Conservation (phyloP, 2,888 invertebrate species). For the Leucoptera coffeella region DNA sequence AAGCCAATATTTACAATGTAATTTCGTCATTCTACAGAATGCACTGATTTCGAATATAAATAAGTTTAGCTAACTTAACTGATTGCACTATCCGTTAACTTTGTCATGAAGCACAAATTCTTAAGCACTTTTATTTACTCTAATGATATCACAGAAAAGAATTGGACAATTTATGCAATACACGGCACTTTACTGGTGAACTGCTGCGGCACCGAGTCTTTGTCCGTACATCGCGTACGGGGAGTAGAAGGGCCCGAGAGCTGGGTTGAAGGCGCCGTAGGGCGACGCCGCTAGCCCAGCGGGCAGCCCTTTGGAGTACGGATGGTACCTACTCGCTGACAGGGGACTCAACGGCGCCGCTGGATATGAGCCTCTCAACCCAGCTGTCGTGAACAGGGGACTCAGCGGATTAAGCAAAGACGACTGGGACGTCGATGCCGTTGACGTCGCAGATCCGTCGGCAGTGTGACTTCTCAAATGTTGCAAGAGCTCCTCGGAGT, state of each 20-base stretch:
- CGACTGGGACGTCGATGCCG: conserved; percentile 52
- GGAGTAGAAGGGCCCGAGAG: conserved; percentile 79
- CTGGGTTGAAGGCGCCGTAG: conserved; percentile 75
- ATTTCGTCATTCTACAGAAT: too few species aligned
- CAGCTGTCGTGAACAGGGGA: conserved; percentile 69
- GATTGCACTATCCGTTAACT: conserved; percentile 51
- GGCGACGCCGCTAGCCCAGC: conserved; percentile 66
- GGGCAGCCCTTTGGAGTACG: conserved; percentile 77
- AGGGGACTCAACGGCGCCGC: conserved; percentile 76
- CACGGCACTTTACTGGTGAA: conserved; percentile 64
- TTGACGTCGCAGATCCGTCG: conserved; percentile 54
- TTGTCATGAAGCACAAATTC: conserved; percentile 33
- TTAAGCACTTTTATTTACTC: conserved; percentile 24
- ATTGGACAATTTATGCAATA: conserved; percentile 43
- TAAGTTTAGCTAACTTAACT: too few species aligned
- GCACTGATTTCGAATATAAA: too few species aligned
- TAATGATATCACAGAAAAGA: conserved; percentile 55
- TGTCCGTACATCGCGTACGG: conserved; percentile 90
- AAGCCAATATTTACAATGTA: too few species aligned
- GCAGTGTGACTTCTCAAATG: conserved; percentile 90
- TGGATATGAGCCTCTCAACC: conserved; percentile 69
- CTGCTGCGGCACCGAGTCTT: conserved; percentile 68
- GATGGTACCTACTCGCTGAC: conserved; percentile 85
- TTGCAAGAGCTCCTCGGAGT: conserved; percentile 88
- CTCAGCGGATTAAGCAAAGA: conserved; percentile 61